Evolutionary conservation across 2,113 vertebrate genomes (phyloP), one percentile per base, ranked within the genome.

Genomic region (Apus apus): DNA sequence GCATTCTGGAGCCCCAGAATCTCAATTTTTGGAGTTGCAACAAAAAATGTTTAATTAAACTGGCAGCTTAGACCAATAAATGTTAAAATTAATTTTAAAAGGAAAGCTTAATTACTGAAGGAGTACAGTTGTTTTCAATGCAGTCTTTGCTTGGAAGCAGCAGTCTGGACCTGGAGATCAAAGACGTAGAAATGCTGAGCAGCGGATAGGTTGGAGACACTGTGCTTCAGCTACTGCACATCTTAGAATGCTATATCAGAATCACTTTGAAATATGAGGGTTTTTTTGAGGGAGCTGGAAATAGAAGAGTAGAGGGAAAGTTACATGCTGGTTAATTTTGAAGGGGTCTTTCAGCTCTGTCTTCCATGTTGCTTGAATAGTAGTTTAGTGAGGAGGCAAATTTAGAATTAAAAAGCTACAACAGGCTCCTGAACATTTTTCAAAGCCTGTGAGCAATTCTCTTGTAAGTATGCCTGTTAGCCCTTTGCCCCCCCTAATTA

Each of bases 1-100:
- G 54, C 27, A 3, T 79, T 72, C 77, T 79, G 73, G 54, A 96
- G 84, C 29, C 71, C 62, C 58, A 85, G 85, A 91, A 91, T 95
- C 94, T 85, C 77, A 79, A 2, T 38, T 89, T 66, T 48, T 91
- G 94, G 87, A 96, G 26, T 83, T 79, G 56, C 54, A 89, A 79
- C 71, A 87, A 82, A 91, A 93, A 87, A 74, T 43, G 32, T 87
- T 96, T 95, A 97, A 95, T 96, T 96, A 94, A 96, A 93, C 91
- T 95, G 85, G 78, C 93, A 90, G 71, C 62, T 61, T 85, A 91
- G 50, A 61, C 70, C 71, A 82, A 70, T 87, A 89, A 96, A 83
- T 67, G 78, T 89, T 95, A 85, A 74, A 94, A 87, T 66, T 86
- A 72, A 95, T 96, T 94, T 94, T 83, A 80, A 96, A 90, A 87